Percentiles rank a stretch among this genome's conserved stretches.
These are phyloP conservation scores for Chrysogorgia sp. DNA, from an alignment of 92 coral and sea anemone species.

Conservation along the genomic window DNA sequence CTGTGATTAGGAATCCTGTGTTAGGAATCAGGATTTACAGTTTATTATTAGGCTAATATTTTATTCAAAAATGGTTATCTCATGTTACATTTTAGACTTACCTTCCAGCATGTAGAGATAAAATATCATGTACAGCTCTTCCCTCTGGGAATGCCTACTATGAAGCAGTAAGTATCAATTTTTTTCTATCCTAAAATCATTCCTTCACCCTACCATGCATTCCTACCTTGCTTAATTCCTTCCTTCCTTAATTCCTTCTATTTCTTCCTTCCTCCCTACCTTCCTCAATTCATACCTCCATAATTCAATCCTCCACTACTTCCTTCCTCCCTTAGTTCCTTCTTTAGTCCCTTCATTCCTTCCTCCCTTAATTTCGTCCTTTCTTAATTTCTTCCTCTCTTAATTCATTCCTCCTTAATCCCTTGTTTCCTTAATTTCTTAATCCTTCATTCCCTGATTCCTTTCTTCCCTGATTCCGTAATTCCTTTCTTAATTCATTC, in stretches of 20 bases:
- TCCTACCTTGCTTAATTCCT: neutral
- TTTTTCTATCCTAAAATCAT: neutral
- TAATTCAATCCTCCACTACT: neutral
- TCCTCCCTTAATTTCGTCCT: neutral
- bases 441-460: neutral
- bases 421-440: neutral
- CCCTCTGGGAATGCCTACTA: slow-evolving; percentile 81
- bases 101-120: slow-evolving; percentile 79
- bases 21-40: too few relatives aligned
- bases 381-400: neutral
- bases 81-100: slow-evolving; percentile 68
- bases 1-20: too few relatives aligned
- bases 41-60: neutral
- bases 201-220: neutral
- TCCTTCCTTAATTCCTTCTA: neutral
- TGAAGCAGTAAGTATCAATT: slow-evolving; percentile 58
- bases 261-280: neutral
- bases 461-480: neutral
- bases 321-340: neutral
- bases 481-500: neutral
- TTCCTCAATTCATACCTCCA: neutral
- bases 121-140: slow-evolving; percentile 73
- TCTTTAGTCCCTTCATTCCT: neutral
- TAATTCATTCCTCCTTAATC: neutral
- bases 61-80: neutral